Percentiles rank a stretch among this genome's conserved stretches.
These are phyloP conservation scores for Blera fallax DNA, from an alignment of 2,888 invertebrate species.

Conservation along the genomic window DNA sequence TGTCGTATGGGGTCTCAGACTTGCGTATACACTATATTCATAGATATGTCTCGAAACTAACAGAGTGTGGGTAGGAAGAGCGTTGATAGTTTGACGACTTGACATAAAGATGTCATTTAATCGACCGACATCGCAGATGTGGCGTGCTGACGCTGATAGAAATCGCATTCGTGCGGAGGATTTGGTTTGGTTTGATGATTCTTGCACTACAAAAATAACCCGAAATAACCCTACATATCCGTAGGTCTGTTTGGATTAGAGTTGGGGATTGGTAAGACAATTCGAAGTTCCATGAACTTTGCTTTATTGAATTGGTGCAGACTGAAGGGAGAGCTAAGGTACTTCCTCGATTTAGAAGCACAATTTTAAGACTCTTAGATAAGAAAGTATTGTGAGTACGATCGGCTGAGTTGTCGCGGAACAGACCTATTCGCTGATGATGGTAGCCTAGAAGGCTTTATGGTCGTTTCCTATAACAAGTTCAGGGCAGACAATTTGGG, in stretches of 20 bases:
- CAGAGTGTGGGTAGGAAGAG: conserved; percentile 64
- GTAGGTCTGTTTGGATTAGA: conserved; percentile 22
- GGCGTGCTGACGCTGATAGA: conserved; percentile 61
- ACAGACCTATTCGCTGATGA: too few relatives aligned
- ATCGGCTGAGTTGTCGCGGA: too few relatives aligned
- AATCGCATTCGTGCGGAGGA: conserved; percentile 58
- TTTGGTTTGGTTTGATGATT: conserved; percentile 53
- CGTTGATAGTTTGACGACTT: conserved; percentile 71
- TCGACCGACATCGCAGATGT: conserved; percentile 67
- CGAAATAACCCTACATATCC: too few relatives aligned
- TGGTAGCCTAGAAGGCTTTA: too few relatives aligned
- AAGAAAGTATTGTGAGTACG: too few relatives aligned
- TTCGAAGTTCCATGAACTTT: conserved; percentile 34
- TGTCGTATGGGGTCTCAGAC: conserved; percentile 57
- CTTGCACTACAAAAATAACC: neutral
- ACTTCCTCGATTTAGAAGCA: too few relatives aligned
- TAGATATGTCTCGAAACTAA: neutral
- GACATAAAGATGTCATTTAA: conserved; percentile 72
- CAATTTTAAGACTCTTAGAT: too few relatives aligned
- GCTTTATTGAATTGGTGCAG: too few relatives aligned
- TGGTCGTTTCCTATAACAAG: too few relatives aligned
- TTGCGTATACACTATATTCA: conserved; percentile 3
- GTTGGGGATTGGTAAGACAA: neutral
- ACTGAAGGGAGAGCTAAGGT: too few relatives aligned
- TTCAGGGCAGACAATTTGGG: too few relatives aligned